Base-by-base conservation (phyloP, 35 echinoderm and acorn worm genomes). In the Ptychodera flava region DNA sequence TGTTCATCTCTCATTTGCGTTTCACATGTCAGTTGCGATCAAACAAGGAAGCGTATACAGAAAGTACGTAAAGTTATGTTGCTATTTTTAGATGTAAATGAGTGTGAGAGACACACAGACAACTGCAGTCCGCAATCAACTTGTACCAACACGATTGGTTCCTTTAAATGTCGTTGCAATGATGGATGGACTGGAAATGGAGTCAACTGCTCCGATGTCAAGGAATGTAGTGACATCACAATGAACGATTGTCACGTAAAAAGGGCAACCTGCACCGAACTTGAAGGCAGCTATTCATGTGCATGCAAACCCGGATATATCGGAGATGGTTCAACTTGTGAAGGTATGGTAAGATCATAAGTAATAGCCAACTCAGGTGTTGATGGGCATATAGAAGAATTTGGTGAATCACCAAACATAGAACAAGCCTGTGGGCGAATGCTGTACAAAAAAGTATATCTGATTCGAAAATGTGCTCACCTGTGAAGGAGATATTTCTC, bases 121-220 rank as follows among this genome's bases (percentile, higher is more conserved):
- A 87, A 87, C 53, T 87, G 85, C 34, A 15, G 78, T 34, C 30
- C 35, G 16, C 52, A 87, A 1, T 22, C 85, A 0, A 31, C 36
- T 16, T 87, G 85, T 78, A 32, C 76, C 12, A 87, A 87, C 35
- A 34, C 15, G 1, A 29, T 78, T 75, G 45, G 85, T 30, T 32
- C 28, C 6, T 87, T 30, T 75, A 15, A n/a, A 2, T 87, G 85
- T 33, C 6, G 16, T 1, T 87, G 85, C 78, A 78, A 78, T 15
- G 64, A 78, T 16, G 85, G 85, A 34, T 87, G 85, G 85, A 78
- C 33, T 10, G 85, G 85, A 27, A 76, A 87, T 78, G 85, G 85
- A 1, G 31, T 32, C 31, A 78, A 32, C 29, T 87, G 85, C 33
- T 32, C 52, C 28, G 32, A 87, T 78, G 75, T 77, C 27, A 75